phyloP scores from a whole-genome alignment of 2,113 vertebrate genomes.

The Ptilonorhynchus violaceus region DNA sequence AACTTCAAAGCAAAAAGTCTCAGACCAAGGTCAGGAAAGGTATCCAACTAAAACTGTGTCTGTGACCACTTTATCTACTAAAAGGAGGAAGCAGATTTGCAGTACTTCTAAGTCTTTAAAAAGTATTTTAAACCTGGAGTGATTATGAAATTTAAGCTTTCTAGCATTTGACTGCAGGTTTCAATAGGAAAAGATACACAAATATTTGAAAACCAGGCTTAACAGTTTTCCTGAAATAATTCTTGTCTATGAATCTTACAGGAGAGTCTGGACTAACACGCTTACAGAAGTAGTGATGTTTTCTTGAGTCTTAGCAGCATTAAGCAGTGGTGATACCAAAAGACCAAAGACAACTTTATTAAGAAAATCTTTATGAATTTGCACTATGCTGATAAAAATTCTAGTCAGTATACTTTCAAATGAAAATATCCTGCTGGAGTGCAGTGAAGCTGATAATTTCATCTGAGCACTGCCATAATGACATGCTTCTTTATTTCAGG shows the following conservation, averaged over 20 bases:
- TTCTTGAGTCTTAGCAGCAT: neutral
- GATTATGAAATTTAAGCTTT: neutral
- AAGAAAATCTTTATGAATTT: neutral
- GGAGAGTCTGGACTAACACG: neutral
- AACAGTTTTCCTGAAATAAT: neutral
- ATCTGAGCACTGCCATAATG: neutral
- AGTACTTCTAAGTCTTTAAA: neutral
- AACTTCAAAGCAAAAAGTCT: neutral
- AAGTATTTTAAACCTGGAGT: neutral
- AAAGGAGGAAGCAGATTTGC: neutral
- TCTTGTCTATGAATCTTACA: neutral
- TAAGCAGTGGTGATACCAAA: neutral
- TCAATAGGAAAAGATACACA: neutral
- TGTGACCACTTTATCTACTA: neutral
- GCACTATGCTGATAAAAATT: slow-evolving; percentile 25
- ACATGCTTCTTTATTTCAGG: slow-evolving; percentile 12
- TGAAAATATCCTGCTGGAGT: slow-evolving; percentile 17
- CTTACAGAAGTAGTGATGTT: neutral
- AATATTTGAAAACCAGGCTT: neutral
- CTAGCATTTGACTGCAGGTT: neutral
- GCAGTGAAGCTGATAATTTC: slow-evolving; percentile 26
- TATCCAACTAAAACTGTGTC: neutral
- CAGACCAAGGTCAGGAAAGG: neutral
- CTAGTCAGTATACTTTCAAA: neutral
- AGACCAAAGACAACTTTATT: neutral